Percentiles rank a stretch among this genome's conserved stretches.
These are phyloP conservation scores for Metopolophium dirhodum DNA, from an alignment of 1,140 invertebrate genomes.

Conservation along the genomic window DNA sequence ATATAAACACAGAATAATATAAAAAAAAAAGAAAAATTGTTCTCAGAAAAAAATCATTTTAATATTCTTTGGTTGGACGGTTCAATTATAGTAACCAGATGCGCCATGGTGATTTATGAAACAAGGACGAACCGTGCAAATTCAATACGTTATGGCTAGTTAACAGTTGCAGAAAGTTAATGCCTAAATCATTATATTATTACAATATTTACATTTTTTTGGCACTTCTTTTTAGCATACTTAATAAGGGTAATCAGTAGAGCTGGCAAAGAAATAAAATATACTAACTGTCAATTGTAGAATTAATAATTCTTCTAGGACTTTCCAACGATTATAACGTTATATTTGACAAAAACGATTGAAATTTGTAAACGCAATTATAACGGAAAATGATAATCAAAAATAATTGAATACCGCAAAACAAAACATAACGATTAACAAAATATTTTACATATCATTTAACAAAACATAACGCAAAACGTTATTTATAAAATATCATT, in stretches of 20 bases:
- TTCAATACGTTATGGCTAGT: slow-evolving; percentile 37
- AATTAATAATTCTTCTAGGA: too few species aligned
- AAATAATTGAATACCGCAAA: too few species aligned
- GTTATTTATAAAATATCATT: too few species aligned
- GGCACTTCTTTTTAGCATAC: not conserved
- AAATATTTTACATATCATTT: too few species aligned
- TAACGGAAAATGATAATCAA: too few species aligned
- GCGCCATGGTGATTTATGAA: slow-evolving; percentile 35
- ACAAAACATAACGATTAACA: too few species aligned
- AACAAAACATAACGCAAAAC: too few species aligned
- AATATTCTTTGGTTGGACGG: slow-evolving; percentile 29
- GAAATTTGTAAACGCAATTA: too few species aligned
- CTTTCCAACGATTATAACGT: too few species aligned
- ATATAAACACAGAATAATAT: not conserved
- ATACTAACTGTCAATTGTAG: not conserved
- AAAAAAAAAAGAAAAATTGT: not conserved
- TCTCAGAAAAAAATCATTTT: not conserved
- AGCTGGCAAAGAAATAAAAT: not conserved
- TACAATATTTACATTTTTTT: slow-evolving; percentile 34
- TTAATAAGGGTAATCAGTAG: slow-evolving; percentile 23
- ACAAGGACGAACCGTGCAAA: slow-evolving; percentile 20
- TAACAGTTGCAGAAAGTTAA: slow-evolving; percentile 27
- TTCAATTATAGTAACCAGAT: slow-evolving; percentile 23
- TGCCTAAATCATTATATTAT: slow-evolving; percentile 27
- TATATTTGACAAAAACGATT: too few species aligned